Percentiles rank a stretch among this genome's conserved stretches.
Evolutionary conservation across 2,113 vertebrate species (phyloP).

Genomic region (Blennius ocellaris): DNA sequence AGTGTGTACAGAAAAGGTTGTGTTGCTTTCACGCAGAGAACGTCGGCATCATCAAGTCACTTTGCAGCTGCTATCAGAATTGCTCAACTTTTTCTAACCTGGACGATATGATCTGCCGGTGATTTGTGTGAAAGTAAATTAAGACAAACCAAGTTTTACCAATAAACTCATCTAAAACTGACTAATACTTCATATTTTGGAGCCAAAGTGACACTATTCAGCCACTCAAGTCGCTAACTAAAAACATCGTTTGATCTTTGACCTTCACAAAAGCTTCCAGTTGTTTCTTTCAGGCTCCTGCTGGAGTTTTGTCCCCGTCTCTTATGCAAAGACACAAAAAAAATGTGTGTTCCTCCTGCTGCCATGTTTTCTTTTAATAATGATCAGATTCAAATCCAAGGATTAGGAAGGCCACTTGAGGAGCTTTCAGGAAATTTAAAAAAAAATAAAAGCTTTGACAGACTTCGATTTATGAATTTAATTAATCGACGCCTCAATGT

Average conservation of each 20-base stretch:
- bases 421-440: background rate
- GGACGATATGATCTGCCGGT: background rate
- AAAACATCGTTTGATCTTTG: background rate
- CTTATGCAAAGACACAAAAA: background rate
- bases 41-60: background rate
- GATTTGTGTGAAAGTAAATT: background rate
- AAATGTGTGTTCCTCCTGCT: background rate
- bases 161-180: background rate
- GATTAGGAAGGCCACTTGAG: background rate
- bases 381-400: background rate
- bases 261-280: background rate
- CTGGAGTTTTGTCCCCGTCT: background rate
- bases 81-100: background rate
- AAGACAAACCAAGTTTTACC: background rate
- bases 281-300: background rate
- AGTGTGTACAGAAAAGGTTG: background rate
- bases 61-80: background rate
- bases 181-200: too few species aligned
- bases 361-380: background rate
- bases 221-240: background rate
- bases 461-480: background rate
- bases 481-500: background rate
- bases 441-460: too few species aligned
- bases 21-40: background rate
- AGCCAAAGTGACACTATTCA: background rate